Conservation (phyloP, 2,888 invertebrate genomes). For the Aphidoletes aphidimyza region DNA sequence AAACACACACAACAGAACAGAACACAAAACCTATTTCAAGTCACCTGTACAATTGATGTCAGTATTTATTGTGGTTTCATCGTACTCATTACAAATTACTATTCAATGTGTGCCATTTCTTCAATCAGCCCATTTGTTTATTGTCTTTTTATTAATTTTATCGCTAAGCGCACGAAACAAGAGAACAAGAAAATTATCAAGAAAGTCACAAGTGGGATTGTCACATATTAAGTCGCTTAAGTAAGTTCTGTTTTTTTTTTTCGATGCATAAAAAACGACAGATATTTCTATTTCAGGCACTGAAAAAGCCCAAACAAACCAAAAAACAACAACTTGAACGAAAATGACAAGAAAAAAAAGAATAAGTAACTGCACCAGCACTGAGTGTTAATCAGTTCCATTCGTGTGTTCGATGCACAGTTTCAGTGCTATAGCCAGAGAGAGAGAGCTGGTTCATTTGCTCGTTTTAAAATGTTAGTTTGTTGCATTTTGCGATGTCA, state of each 20-base stretch:
- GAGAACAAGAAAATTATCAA: not conserved
- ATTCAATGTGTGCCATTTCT: not conserved
- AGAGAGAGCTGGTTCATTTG: not conserved
- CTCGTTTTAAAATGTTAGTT: not conserved
- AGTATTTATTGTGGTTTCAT: constrained; percentile 22
- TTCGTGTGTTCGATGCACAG: not conserved
- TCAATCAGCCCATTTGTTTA: not conserved
- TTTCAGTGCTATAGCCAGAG: too few relatives aligned
- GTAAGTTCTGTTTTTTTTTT: too few relatives aligned
- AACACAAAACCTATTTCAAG: too few relatives aligned
- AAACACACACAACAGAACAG: too few relatives aligned
- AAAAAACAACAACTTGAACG: too few relatives aligned
- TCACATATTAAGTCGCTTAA: too few relatives aligned
- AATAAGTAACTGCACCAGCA: not conserved
- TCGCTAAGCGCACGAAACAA: not conserved
- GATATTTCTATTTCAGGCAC: not conserved
- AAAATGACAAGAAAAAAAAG: not conserved
- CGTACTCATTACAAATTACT: not conserved
- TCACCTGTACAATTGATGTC: constrained; percentile 41
- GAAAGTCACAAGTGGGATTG: not conserved
- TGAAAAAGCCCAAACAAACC: too few relatives aligned
- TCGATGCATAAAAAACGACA: too few relatives aligned
- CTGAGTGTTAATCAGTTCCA: constrained; percentile 18
- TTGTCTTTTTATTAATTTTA: not conserved
- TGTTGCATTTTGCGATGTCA: constrained; percentile 33